A percentile compares a stretch with the other conserved stretches of the same genome.
Evolutionary conservation across 2,888 invertebrate species (phyloP).

Genomic region (Hirtodrosophila confusa): DNA sequence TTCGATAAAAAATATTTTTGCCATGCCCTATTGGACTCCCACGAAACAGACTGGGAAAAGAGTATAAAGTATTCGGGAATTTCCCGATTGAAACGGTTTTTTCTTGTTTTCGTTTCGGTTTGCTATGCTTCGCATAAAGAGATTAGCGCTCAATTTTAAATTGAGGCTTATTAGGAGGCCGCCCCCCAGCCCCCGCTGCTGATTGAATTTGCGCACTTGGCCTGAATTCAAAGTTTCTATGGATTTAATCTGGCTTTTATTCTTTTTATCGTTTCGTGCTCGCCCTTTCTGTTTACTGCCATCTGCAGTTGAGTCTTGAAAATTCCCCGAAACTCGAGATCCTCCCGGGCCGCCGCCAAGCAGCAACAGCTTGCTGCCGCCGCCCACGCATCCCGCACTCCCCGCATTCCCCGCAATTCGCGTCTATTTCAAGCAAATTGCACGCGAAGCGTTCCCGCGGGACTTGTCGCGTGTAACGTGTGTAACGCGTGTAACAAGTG

Average conservation of each 20-base stretch:
- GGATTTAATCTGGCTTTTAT: conserved; percentile 57
- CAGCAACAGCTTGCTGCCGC: conserved; percentile 33
- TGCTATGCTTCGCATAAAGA: conserved; percentile 43
- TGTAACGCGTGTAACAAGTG: conserved; percentile 71
- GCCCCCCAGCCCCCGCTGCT: conserved; percentile 1
- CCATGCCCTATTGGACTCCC: too few relatives aligned
- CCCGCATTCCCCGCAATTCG: conserved; percentile 3
- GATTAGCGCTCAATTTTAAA: conserved; percentile 64
- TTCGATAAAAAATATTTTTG: too few relatives aligned
- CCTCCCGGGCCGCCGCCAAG: too few relatives aligned
- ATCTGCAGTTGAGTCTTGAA: conserved; percentile 7
- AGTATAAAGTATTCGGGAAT: too few relatives aligned
- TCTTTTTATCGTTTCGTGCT: conserved; percentile 36
- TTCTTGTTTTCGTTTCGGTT: conserved; percentile 25
- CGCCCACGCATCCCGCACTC: background rate
- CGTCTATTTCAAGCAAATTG: conserved; percentile 56
- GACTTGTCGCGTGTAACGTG: conserved; percentile 38
- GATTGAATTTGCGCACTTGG: conserved; percentile 55
- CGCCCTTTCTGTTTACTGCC: conserved; percentile 15
- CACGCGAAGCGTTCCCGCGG: conserved; percentile 62
- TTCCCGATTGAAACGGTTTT: too few relatives aligned
- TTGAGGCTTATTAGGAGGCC: conserved; percentile 53
- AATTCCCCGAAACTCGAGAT: conserved; percentile 13
- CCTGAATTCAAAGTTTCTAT: conserved; percentile 43
- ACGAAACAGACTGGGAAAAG: too few relatives aligned